Percentiles rank a stretch among this genome's conserved stretches.
Evolutionary conservation across 1,140 invertebrate genomes (phyloP).

Genomic region (Drosophila bifasciata): DNA sequence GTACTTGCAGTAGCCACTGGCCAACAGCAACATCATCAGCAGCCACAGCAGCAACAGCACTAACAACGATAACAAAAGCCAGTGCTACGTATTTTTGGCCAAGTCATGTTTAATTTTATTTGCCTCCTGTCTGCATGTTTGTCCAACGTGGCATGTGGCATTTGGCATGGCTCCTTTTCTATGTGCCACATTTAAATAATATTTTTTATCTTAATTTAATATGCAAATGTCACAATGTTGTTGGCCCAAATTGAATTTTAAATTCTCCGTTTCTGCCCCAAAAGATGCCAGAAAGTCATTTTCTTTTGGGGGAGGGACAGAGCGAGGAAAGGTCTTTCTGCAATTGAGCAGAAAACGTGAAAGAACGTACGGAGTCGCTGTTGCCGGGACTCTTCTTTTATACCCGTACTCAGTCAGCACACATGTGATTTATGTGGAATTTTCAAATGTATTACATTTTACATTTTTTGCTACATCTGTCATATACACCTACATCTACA

Average conservation of each 20-base stretch:
- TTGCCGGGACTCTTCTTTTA: no score
- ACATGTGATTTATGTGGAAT: no score
- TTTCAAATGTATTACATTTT: no score
- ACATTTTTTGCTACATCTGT: no score
- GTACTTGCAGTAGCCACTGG: conserved; percentile 21
- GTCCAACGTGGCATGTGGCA: conserved; percentile 22
- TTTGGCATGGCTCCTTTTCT: not conserved
- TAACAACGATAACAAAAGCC: conserved; percentile 29
- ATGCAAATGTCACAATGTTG: conserved; percentile 74
- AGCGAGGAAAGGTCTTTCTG: conserved; percentile 28
- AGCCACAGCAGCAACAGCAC: not conserved
- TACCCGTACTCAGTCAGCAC: no score
- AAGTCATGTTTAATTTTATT: conserved; percentile 74
- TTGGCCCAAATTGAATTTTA: conserved; percentile 68
- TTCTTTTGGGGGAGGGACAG: not conserved
- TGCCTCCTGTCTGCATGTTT: conserved; percentile 43
- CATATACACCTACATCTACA: no score
- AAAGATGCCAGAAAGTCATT: conserved; percentile 30
- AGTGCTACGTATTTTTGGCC: conserved; percentile 30
- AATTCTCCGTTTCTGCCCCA: conserved; percentile 32
- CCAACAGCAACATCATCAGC: conserved; percentile 17
- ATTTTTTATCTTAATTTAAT: conserved; percentile 77
- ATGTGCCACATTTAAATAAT: conserved; percentile 59
- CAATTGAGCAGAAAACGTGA: conserved; percentile 70
- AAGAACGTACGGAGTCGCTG: no score